A percentile compares a stretch with the other conserved stretches of the same genome.
These are phyloP conservation scores for Chionomys nivalis DNA, from an alignment of 2,113 vertebrate species.

Conservation along the genomic window DNA sequence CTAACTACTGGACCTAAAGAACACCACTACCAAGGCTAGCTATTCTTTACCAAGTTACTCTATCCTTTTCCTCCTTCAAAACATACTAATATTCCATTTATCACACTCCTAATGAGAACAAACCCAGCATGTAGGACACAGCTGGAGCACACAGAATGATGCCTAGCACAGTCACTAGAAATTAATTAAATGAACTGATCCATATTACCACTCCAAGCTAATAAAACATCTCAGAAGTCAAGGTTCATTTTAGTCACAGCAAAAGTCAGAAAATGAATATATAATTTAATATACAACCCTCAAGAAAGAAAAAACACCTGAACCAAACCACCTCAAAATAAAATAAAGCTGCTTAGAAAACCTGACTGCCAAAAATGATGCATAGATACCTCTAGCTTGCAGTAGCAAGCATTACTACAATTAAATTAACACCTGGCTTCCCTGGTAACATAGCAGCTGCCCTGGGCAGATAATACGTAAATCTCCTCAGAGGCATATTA, in stretches of 20 bases:
- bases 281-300: conserved; percentile 43
- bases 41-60: not conserved
- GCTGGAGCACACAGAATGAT: not conserved
- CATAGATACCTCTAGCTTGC: not conserved
- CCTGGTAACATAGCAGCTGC: not conserved
- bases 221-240: conserved; percentile 35
- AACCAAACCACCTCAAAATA: not conserved
- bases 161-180: not conserved
- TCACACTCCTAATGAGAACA: conserved; percentile 6
- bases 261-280: conserved; percentile 48
- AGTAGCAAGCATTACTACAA: not conserved
- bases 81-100: not conserved
- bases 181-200: conserved; percentile 1
- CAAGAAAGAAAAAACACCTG: conserved; percentile 38
- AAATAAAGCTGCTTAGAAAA: conserved; percentile 10
- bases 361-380: not conserved
- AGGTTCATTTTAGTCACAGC: not conserved
- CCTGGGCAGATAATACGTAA: not conserved
- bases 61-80: not conserved
- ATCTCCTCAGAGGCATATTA: conserved; percentile 7
- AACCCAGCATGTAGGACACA: not conserved
- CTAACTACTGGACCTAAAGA: not conserved
- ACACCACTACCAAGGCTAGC: not conserved
- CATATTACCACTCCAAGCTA: not conserved
- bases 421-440: conserved; percentile 22